Conservation (phyloP, 2,797 vertebrate species). For the Macrochelys suwanniensis region DNA sequence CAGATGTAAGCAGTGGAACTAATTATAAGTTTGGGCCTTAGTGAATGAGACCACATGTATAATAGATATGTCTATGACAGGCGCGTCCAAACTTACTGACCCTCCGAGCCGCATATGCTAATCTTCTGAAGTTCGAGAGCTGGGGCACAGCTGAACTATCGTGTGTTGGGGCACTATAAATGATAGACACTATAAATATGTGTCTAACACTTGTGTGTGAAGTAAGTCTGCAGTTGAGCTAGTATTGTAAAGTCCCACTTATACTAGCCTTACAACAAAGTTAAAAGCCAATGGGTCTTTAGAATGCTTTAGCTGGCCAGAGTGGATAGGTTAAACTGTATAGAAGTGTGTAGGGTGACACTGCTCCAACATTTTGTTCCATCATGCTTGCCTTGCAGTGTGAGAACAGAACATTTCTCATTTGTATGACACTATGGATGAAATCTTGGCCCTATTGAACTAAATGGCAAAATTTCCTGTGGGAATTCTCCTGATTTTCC, state of each 20-base stretch:
- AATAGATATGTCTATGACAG: not conserved
- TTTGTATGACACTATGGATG: not conserved
- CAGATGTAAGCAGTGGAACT: not conserved
- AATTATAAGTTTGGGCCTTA: not conserved
- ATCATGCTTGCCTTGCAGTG: not conserved
- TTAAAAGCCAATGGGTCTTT: constrained; percentile 4
- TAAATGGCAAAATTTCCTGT: not conserved
- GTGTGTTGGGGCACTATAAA: too few species aligned
- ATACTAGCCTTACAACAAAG: accelerated
- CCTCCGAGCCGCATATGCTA: too few species aligned
- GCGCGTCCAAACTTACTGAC: too few species aligned
- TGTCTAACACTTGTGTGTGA: not conserved
- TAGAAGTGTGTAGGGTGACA: not conserved
- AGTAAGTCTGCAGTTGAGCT: not conserved
- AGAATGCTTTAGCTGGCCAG: accelerated
- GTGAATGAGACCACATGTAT: not conserved
- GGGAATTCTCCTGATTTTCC: not conserved
- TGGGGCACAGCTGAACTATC: too few species aligned
- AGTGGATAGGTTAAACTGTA: not conserved
- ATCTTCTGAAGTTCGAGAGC: too few species aligned
- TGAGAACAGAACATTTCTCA: not conserved
- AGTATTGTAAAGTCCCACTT: not conserved
- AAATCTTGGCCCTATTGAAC: not conserved
- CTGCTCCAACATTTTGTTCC: not conserved
- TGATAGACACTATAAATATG: too few species aligned